Base-by-base conservation (phyloP, 2,797 vertebrate species). In the Scleropages formosus region DNA sequence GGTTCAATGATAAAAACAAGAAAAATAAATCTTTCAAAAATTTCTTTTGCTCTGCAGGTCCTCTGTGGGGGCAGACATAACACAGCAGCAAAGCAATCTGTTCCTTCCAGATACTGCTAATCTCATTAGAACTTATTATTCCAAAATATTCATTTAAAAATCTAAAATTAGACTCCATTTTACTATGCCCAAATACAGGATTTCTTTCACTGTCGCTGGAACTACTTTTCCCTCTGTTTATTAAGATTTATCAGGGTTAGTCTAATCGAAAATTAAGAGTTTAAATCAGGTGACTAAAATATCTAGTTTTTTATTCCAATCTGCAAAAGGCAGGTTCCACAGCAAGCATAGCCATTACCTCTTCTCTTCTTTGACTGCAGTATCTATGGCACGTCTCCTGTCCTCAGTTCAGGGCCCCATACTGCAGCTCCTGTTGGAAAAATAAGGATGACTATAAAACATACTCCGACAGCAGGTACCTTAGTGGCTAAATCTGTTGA, bases 81-180 rank as follows among this genome's bases (percentile, higher is more conserved):
- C 31, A 73, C 49, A 63, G 60, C 22, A 49, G 15, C 51, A 60
- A 67, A 16, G 64, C 67, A 53, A 44, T 56, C 16, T 63, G 46
- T 59, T 62, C 44, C 46, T 39, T 72, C 44, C 47, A 63, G 46
- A 72, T 76, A 61, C 39, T 26, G 44, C 18, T 27, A 71, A 59
- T 64, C 69, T 77, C 60, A 27, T 76, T 76, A 76, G n/a, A 53
- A 27, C 13, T 13, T 46, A 63, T 77, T 65, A 63, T 62, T 63
- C 46, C 47, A 31, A 51, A 49, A 53, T 12, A 72, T 24, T 71
- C 24, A 24, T 61, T 72, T 59, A 51, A 71, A 56, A 58, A 26
- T 72, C 53, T 39, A 58, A 31, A 77, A 72, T 51, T 58, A 72
- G 47, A 39, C 18, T 44, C 8, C 12, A 1, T 11, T 39, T 72